These are phyloP conservation scores for Coelopa frigida DNA, from an alignment of 1,140 invertebrate genomes.

Conservation along the genomic window DNA sequence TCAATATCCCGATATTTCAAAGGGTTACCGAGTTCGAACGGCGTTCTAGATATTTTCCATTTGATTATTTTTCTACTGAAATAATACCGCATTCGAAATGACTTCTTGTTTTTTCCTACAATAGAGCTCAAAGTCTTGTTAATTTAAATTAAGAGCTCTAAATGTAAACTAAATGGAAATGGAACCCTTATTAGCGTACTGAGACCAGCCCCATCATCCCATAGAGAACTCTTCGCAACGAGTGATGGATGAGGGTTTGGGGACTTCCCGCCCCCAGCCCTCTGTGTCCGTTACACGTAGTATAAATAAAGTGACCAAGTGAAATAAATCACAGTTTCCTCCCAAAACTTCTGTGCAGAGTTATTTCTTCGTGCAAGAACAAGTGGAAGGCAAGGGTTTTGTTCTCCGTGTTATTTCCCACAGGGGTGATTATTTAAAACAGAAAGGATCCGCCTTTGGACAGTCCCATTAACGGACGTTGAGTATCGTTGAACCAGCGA, in stretches of 20 bases:
- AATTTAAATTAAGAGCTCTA: constrained; percentile 45
- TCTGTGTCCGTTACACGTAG: background rate
- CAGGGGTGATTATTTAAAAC: constrained; percentile 45
- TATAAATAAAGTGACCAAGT: constrained; percentile 32
- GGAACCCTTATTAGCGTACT: background rate
- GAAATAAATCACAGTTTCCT: constrained; percentile 38
- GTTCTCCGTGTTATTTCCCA: constrained; percentile 33
- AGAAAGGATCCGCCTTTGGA: constrained; percentile 29
- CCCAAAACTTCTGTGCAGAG: background rate
- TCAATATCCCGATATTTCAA: too few relatives aligned
- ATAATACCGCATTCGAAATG: background rate
- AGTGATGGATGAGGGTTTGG: constrained; percentile 42
- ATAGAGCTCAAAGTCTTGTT: constrained; percentile 11
- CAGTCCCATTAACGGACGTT: constrained; percentile 14
- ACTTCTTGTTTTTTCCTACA: background rate
- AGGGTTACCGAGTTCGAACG: too few relatives aligned
- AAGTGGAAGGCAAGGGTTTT: constrained; percentile 31
- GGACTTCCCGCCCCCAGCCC: constrained; percentile 20
- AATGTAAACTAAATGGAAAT: constrained; percentile 32
- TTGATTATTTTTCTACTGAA: too few relatives aligned
- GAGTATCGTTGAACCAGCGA: background rate
- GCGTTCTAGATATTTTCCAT: too few relatives aligned
- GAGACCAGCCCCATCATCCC: background rate
- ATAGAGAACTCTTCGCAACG: constrained; percentile 20
- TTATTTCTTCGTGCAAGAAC: background rate